Evolutionary conservation across 2,113 vertebrate species (phyloP).

Genomic region (Epinephelus cyanopodus): DNA sequence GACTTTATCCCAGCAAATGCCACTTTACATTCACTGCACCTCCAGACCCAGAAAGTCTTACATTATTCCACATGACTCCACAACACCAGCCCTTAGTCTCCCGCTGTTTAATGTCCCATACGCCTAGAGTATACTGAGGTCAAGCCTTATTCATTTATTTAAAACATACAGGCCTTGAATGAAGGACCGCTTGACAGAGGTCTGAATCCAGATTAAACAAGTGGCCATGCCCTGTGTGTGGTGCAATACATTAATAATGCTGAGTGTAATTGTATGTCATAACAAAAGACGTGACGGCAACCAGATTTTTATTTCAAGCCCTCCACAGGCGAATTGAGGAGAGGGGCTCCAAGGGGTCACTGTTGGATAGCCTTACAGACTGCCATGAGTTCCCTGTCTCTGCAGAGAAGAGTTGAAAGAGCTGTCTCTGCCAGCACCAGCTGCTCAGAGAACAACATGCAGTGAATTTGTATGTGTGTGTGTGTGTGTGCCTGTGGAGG

Average conservation of each 20-base stretch:
- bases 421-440: slow-evolving; percentile 51
- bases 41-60: neutral
- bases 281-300: neutral
- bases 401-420: slow-evolving; percentile 64
- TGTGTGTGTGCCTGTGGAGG: slow-evolving; percentile 10
- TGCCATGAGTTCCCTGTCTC: slow-evolving; percentile 29
- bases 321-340: slow-evolving; percentile 1
- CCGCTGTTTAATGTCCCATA: neutral
- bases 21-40: neutral
- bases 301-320: neutral
- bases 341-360: slow-evolving; percentile 9
- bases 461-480: slow-evolving; percentile 27
- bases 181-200: neutral
- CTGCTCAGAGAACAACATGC: slow-evolving; percentile 49
- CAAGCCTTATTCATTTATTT: neutral
- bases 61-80: neutral
- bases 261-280: neutral
- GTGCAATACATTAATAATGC: neutral
- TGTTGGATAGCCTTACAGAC: slow-evolving; percentile 15
- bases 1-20: neutral
- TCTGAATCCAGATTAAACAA: neutral
- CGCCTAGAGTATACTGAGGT: neutral
- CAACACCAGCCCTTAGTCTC: neutral
- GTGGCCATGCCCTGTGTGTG: neutral
- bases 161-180: neutral